Conservation (phyloP, 1,140 invertebrate genomes). For the Schlechtendalia chinensis region DNA sequence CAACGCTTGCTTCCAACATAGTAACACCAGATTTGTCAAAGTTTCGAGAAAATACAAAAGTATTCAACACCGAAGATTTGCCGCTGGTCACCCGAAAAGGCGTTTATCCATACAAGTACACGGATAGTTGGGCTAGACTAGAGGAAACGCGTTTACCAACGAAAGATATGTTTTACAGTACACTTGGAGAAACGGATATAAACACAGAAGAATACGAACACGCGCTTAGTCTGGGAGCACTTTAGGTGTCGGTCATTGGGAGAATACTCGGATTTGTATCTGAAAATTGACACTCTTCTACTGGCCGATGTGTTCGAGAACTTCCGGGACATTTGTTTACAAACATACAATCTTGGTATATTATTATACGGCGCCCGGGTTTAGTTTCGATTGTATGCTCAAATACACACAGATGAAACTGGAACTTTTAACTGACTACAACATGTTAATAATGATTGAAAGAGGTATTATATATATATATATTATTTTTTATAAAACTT, state of each 20-base stretch:
- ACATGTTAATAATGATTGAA: too few species aligned
- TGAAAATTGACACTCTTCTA: slow-evolving; percentile 52
- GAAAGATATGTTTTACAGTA: slow-evolving; percentile 55
- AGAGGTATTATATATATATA: too few species aligned
- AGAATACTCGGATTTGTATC: slow-evolving; percentile 57
- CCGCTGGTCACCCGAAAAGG: too few species aligned
- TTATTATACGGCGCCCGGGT: too few species aligned
- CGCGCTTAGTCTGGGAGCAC: too few species aligned
- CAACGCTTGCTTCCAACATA: neutral
- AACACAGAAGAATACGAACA: slow-evolving; percentile 41
- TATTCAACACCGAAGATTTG: too few species aligned
- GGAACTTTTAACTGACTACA: too few species aligned
- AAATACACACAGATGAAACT: too few species aligned
- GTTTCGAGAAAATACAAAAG: too few species aligned
- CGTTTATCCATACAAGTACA: slow-evolving; percentile 52
- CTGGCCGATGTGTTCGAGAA: slow-evolving; percentile 56
- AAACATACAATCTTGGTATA: neutral
- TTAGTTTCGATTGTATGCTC: too few species aligned
- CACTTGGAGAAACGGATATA: slow-evolving; percentile 55
- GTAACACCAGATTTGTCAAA: too few species aligned
- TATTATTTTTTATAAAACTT: too few species aligned
- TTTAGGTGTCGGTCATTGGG: neutral
- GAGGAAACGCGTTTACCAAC: slow-evolving; percentile 54
- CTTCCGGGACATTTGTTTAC: slow-evolving; percentile 57
- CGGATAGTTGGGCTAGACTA: slow-evolving; percentile 53